A percentile compares a stretch with the other conserved stretches of the same genome.
phyloP scores from a whole-genome alignment of 2,888 invertebrate genomes.

The Charanyca ferruginea region DNA sequence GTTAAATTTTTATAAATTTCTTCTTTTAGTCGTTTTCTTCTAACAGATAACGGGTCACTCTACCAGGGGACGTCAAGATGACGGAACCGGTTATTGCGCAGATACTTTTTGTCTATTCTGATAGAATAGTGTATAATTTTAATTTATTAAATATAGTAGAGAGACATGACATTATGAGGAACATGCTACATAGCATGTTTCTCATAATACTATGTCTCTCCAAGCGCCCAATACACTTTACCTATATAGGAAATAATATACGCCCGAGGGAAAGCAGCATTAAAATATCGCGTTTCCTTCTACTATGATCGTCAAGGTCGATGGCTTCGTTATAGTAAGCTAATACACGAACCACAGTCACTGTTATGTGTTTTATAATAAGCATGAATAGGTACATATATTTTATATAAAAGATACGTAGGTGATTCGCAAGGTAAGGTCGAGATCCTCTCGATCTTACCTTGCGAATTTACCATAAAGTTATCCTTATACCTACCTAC shows the following conservation, averaged over 20 bases:
- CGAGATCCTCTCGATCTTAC: no score
- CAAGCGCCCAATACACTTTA: constrained; percentile 5
- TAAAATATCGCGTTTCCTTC: constrained; percentile 39
- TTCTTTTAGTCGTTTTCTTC: no score
- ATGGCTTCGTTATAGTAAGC: constrained; percentile 28
- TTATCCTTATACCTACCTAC: constrained; percentile 18
- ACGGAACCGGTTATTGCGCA: no score
- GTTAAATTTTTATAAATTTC: no score
- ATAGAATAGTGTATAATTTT: no score
- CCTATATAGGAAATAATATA: constrained; percentile 39
- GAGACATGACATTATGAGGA: no score
- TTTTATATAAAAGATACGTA: not conserved
- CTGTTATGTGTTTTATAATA: constrained; percentile 1
- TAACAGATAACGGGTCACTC: no score
- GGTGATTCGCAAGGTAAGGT: no score
- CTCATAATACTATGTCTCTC: constrained; percentile 3
- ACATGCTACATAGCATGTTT: not conserved
- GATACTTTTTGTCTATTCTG: no score
- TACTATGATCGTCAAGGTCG: constrained; percentile 40
- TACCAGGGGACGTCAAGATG: no score
- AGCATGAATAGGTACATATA: not conserved
- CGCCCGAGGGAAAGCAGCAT: constrained; percentile 22
- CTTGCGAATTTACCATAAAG: constrained; percentile 13
- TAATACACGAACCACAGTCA: not conserved
- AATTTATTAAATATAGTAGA: no score